A percentile compares a stretch with the other conserved stretches of the same genome.
phyloP scores from a whole-genome alignment of 2,113 vertebrate genomes.

The Petroica traversi region DNA sequence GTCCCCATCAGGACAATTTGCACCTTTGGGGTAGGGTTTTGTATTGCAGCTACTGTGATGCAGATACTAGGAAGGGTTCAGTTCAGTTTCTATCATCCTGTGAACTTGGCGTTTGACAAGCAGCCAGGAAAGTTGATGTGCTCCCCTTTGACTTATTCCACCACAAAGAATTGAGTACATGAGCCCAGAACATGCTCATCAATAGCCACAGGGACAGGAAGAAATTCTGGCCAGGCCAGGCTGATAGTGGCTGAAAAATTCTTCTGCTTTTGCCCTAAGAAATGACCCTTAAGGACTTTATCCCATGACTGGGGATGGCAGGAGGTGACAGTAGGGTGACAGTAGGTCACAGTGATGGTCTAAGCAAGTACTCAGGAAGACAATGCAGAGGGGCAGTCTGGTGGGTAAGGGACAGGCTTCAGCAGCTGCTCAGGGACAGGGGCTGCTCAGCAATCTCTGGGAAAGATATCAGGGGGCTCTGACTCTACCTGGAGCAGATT shows the following conservation, averaged over 20 bases:
- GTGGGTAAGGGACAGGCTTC: not conserved
- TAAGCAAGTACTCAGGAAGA: not conserved
- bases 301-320: too few species aligned
- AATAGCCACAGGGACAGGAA: not conserved
- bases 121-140: not conserved
- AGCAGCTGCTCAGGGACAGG: accelerated
- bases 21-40: not conserved
- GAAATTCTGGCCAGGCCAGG: not conserved
- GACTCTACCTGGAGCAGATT: not conserved
- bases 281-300: not conserved
- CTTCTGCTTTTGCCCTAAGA: not conserved
- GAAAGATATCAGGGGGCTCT: not conserved
- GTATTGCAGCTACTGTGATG: not conserved
- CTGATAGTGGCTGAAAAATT: not conserved
- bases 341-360: accelerated
- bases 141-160: not conserved
- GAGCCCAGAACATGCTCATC: not conserved
- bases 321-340: not conserved
- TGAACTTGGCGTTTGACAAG: not conserved
- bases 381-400: not conserved
- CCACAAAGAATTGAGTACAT: not conserved
- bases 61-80: not conserved
- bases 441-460: not conserved
- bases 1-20: not conserved
- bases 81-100: not conserved